Evolutionary conservation across 2,888 invertebrate genomes (phyloP), one percentile per base, ranked within the genome.

Genomic region (Cordylochernes scorpioides): DNA sequence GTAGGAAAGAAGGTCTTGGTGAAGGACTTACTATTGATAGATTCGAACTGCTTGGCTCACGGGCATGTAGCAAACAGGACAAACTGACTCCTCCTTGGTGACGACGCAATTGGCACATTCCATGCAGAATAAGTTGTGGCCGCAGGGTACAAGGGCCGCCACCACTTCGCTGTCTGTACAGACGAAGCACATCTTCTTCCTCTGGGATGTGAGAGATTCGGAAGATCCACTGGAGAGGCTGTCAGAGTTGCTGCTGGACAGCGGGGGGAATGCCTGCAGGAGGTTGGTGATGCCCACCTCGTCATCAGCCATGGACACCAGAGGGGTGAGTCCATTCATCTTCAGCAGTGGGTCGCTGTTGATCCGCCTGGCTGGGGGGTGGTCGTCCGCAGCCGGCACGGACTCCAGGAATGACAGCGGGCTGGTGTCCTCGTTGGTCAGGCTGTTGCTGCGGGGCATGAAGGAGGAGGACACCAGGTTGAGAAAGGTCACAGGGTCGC

Each of bases 101-200:
- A 65, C 64, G 31, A 67, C 57, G 40, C 68, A 62, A 46, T 66
- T 68, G 39, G 82, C 82, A 59, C 84, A 86, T 51, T 82, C 80
- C 64, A 75, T 62, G 60, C 84, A 86, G 64, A 82, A 84, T 57
- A 78, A 67, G 59, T 82, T 82, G 62, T 86, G 84, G 36, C 84
- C 84, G 60, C 84, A 86, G 39, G 84, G 84, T 43, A 86, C 77
- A 43, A 86, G 63, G 33, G 80, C 80, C 33, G 82, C 77, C 36
- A 75, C 74, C 35, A 82, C 73, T 52, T 77, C 75, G 49, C 72
- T 70, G 49, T 80, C 80, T 39, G 65, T 68, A 61, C 86, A 86
- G 45, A 82, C 69, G 44, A 71, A 63, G 59, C 84, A 86, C 39
- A 48, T 44, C 28, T 49, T 39, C 25, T 47, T 39, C 26, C 38